Evolutionary conservation across 2,888 invertebrate genomes (phyloP), one percentile per base, ranked within the genome.

Genomic region (Disparrhopalites patrizii): DNA sequence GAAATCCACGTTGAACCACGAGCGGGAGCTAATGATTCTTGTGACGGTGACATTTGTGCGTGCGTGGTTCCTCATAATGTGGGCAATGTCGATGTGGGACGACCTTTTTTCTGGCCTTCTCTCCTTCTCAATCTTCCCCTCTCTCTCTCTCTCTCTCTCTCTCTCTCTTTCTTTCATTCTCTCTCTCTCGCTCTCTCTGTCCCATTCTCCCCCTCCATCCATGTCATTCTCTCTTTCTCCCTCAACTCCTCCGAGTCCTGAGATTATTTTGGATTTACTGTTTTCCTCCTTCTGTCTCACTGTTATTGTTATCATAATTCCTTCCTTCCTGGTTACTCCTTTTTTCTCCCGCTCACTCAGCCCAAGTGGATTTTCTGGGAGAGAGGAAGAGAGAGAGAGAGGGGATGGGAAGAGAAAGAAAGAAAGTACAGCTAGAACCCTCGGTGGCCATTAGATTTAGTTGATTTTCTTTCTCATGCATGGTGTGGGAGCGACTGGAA

Each of bases 291-390:
- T 27, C 61, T 52, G 40, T 50, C 54, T 62, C 51, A 43, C 38
- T 65, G 58, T 65, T 62, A 68, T 68, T 68, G 65, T 68, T 58
- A 62, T 65, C 57, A 65, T 68, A 68, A 68, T 65, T 68, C 54
- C 65, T 65, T 55, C 56, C 60, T 64, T 55, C 60, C 57, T 65
- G 36, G 18, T 36, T 33, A 15, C 38, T 38, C 40, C 64, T 61
- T 61, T 60, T 60, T 31, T 15, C 40, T n/a, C 15, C 31, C 30
- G 23, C 31, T 60, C 60, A 47, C 31, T 33, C 50, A 50, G 50
- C 25, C 25, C 33, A 54, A 54, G 33, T 55, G 58, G 43, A 40
- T 57, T 57, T n/a, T 27, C 10, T 52, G 15, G 13, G 20, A 36
- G 10, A 36, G 36, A 36, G 36, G 8, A 36, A n/a, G n/a, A n/a